phyloP scores from a whole-genome alignment of 2,797 vertebrate genomes.

The Alcedo atthis region DNA sequence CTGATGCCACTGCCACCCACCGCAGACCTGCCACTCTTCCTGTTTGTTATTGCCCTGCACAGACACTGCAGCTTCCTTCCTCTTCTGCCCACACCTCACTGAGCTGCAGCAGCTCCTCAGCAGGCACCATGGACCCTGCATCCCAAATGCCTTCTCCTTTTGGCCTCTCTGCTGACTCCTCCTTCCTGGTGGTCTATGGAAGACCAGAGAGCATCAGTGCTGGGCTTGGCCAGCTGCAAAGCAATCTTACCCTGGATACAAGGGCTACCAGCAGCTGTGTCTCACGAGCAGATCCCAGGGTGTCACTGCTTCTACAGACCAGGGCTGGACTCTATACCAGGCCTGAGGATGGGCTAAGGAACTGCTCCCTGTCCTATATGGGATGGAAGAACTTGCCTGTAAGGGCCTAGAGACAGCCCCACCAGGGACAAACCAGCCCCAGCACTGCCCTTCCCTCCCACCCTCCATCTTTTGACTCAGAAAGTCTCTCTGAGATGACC shows the following conservation, averaged over 20 bases:
- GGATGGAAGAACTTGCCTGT: not conserved
- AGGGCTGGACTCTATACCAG: not conserved
- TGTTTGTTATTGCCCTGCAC: not conserved
- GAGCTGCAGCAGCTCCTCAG: rapidly evolving
- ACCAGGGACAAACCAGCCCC: not conserved
- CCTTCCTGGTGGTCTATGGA: not conserved
- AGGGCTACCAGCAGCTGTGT: not conserved
- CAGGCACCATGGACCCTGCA: rapidly evolving
- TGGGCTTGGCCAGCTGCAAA: not conserved
- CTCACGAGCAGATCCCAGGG: not conserved
- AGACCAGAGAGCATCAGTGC: not conserved
- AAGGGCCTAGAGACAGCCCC: not conserved
- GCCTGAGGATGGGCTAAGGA: not conserved
- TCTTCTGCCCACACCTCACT: not conserved
- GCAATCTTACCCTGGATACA: not conserved
- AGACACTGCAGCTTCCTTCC: conserved; percentile 43
- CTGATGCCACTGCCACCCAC: not conserved
- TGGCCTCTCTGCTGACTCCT: rapidly evolving
- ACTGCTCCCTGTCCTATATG: not conserved
- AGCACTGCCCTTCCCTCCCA: not conserved
- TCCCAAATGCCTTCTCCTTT: rapidly evolving
- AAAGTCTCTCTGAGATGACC: not conserved
- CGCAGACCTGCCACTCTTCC: conserved; percentile 13
- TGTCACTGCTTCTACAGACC: not conserved
- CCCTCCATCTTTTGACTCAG: not conserved